These are phyloP conservation scores for Automeris io DNA, from an alignment of 2,888 invertebrate species.

Conservation along the genomic window DNA sequence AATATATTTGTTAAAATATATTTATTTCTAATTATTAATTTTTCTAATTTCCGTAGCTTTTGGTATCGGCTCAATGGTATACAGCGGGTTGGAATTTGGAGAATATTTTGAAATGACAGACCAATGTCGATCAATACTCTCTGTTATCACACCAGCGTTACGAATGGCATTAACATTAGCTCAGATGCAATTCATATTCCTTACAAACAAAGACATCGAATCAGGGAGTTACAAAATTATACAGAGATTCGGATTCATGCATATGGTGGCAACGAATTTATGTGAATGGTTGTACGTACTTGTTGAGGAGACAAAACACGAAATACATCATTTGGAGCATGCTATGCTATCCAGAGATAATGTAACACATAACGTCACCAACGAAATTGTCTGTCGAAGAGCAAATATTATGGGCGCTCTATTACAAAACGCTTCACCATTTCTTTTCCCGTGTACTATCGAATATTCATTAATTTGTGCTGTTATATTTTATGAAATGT, in stretches of 20 bases:
- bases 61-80: slow-evolving; percentile 83
- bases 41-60: slow-evolving; percentile 41
- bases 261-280: slow-evolving; percentile 94
- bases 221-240: slow-evolving; percentile 82
- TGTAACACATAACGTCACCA: slow-evolving; percentile 29
- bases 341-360: slow-evolving; percentile 28
- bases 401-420: slow-evolving; percentile 84
- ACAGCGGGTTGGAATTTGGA: slow-evolving; percentile 83
- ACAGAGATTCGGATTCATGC: slow-evolving; percentile 94
- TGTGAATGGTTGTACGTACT: slow-evolving; percentile 95
- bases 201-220: slow-evolving; percentile 85
- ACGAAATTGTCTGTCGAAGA: slow-evolving; percentile 66
- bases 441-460: slow-evolving; percentile 92
- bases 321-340: slow-evolving; percentile 84
- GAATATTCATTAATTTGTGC: slow-evolving; percentile 95
- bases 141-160: slow-evolving; percentile 88
- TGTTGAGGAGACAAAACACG: slow-evolving; percentile 92
- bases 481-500: slow-evolving; percentile 92
- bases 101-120: slow-evolving; percentile 85
- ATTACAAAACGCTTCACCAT: slow-evolving; percentile 83
- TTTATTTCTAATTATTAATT: too few relatives aligned
- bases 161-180: slow-evolving; percentile 90
- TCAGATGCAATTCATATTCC: slow-evolving; percentile 96
- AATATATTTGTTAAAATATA: too few relatives aligned
- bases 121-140: slow-evolving; percentile 79